Evolutionary conservation across 1,140 invertebrate genomes (phyloP), one percentile per base, ranked within the genome.

Genomic region (Brachionus plicatilis): DNA sequence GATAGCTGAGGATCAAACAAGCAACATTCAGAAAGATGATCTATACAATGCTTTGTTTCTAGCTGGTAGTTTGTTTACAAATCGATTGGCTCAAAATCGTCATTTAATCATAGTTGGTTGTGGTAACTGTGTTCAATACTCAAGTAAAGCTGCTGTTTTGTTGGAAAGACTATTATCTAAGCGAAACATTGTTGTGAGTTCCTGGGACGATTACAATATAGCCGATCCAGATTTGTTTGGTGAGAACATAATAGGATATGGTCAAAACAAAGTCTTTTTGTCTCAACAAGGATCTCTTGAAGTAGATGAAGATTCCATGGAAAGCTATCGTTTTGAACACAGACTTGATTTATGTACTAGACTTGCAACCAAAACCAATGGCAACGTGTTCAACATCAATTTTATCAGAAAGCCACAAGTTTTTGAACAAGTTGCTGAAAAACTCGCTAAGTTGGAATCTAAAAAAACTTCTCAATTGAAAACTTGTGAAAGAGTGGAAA

Each of bases 121-220:
- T 68, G 79, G 79, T 11, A 82, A 82, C 27, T 82, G 79, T 68
- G 24, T 65, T 20, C 5, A 20, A 65, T 82, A 82, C 33, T 68
- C 53, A 14, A 47, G 50, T 12, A 65, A 9, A 68, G 53, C 65
- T 7, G 43, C 53, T 65, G 8, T 68, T 24, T 45, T 45, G 24
- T 4, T 82, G 41, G 41, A 60, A 8, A 82, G 43, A 65, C 20
- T 82, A 12, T 65, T 82, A 17, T 37, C 33, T 4, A 68, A 82
- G 8, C 56, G 79, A 45, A 82, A 82, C 43, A 82, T 82, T 33
- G 33, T 65, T 41, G 79, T 82, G 11, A 82, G 79, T 47, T 53
- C 79, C 4, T 82, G 79, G 79, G 79, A 68, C 45, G 53, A 82
- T 27, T 82, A 82, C 17, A 68, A 82, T 65, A 82, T 82, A 12